Evolutionary conservation across 1,140 invertebrate genomes (phyloP).

Genomic region (roundworm (Caenorhabditis elegans)): DNA sequence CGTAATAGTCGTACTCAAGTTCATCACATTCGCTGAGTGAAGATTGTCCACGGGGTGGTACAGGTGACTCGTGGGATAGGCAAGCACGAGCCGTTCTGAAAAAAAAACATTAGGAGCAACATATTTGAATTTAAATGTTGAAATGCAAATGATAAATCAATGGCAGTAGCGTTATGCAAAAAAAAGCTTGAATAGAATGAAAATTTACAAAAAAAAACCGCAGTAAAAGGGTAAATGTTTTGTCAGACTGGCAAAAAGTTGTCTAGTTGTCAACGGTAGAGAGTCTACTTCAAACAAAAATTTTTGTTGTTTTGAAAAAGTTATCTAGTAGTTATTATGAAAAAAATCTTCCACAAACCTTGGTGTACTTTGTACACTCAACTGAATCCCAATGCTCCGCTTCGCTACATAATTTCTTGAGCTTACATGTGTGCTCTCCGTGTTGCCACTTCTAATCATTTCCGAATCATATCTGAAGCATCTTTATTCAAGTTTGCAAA

Average conservation of each 20-base stretch:
- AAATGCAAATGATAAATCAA: too few relatives aligned
- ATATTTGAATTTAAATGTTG: too few relatives aligned
- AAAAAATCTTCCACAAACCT: too few relatives aligned
- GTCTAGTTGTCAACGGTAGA: too few relatives aligned
- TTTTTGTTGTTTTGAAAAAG: too few relatives aligned
- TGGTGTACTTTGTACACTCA: conserved; percentile 40
- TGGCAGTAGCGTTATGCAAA: too few relatives aligned
- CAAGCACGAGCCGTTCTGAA: conserved; percentile 33
- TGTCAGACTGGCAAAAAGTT: too few relatives aligned
- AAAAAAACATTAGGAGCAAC: not conserved
- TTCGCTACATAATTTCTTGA: conserved; percentile 31
- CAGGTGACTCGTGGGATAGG: conserved; percentile 26
- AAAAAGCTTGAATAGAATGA: too few relatives aligned
- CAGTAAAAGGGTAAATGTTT: too few relatives aligned
- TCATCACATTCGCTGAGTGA: conserved; percentile 28
- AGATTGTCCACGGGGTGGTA: conserved; percentile 26
- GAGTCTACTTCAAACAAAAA: too few relatives aligned
- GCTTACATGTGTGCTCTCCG: conserved; percentile 33
- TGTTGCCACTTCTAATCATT: conserved; percentile 41
- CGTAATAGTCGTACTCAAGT: conserved; percentile 42
- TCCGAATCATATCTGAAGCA: conserved; percentile 29
- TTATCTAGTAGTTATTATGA: too few relatives aligned
- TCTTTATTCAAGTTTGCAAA: not conserved
- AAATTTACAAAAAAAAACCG: too few relatives aligned
- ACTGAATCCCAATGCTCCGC: conserved; percentile 39